These are phyloP conservation scores for Mugil cephalus DNA, from an alignment of 2,113 vertebrate genomes.

Conservation along the genomic window DNA sequence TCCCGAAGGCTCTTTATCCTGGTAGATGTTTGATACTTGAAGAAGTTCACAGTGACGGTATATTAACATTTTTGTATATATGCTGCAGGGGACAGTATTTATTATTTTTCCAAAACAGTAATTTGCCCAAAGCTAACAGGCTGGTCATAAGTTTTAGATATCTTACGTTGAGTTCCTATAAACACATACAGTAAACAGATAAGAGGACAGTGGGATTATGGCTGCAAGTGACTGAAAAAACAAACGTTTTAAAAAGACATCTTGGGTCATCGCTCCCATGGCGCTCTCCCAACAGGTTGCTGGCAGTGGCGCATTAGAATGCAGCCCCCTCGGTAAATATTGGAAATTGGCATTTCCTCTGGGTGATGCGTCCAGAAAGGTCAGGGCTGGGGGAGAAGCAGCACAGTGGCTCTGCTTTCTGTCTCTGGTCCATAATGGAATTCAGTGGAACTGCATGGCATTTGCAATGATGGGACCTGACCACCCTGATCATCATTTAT, in stretches of 20 bases:
- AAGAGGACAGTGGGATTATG: not conserved
- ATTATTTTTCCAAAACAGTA: conserved; percentile 13
- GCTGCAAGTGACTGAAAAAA: conserved; percentile 28
- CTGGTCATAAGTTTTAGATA: too few relatives aligned
- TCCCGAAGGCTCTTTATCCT: conserved; percentile 34
- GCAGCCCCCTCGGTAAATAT: conserved; percentile 75
- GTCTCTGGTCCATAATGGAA: conserved; percentile 66
- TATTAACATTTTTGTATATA: not conserved
- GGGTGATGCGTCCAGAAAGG: conserved; percentile 80
- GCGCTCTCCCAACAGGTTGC: conserved; percentile 46
- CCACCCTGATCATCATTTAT: conserved; percentile 77
- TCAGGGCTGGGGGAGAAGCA: conserved; percentile 67
- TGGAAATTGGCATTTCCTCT: conserved; percentile 81
- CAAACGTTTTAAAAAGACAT: conserved; percentile 19
- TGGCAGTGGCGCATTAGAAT: conserved; percentile 63
- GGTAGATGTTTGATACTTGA: too few relatives aligned
- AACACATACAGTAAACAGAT: too few relatives aligned
- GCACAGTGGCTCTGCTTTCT: conserved; percentile 50
- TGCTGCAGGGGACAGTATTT: not conserved
- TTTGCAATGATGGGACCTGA: conserved; percentile 78
- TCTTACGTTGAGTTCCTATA: too few relatives aligned
- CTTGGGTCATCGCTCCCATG: conserved; percentile 5
- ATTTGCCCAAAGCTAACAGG: too few relatives aligned
- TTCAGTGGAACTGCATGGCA: conserved; percentile 75
- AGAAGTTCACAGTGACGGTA: not conserved